A percentile compares a stretch with the other conserved stretches of the same genome.
Evolutionary conservation across 2,113 vertebrate genomes (phyloP).

Genomic region (Syngnathus scovelli): DNA sequence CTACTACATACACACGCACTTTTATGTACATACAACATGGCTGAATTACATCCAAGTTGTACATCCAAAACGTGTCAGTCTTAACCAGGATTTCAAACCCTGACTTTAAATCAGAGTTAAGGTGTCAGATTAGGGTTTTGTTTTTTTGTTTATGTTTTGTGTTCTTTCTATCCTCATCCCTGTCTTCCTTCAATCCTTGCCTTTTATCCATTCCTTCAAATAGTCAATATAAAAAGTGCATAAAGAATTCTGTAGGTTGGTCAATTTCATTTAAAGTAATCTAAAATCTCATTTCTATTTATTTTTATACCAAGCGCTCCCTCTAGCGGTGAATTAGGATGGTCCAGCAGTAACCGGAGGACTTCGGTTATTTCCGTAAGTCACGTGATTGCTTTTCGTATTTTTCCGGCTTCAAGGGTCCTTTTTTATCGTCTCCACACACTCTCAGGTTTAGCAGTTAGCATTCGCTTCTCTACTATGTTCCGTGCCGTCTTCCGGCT

Average conservation of each 20-base stretch:
- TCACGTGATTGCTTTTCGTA: slow-evolving; percentile 39
- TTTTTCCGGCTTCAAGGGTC: slow-evolving; percentile 10
- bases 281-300: background rate
- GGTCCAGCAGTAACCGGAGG: background rate
- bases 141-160: too few relatives aligned
- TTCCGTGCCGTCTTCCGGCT: slow-evolving; percentile 63
- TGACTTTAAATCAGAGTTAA: background rate
- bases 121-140: background rate
- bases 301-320: slow-evolving; percentile 21
- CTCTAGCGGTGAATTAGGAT: slow-evolving; percentile 13
- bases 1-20: background rate
- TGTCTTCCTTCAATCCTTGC: too few relatives aligned
- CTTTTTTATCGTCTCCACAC: background rate
- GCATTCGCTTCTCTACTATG: slow-evolving; percentile 57
- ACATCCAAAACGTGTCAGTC: too few relatives aligned
- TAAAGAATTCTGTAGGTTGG: too few relatives aligned
- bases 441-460: slow-evolving; percentile 4
- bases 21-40: slow-evolving; percentile 9
- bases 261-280: too few relatives aligned
- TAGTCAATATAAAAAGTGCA: too few relatives aligned
- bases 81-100: background rate
- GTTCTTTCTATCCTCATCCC: too few relatives aligned
- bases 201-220: background rate
- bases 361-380: slow-evolving; percentile 30
- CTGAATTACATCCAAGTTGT: background rate